Evolutionary conservation across 2,888 invertebrate species (phyloP), one percentile per base, ranked within the genome.

Genomic region (Sipha maydis): DNA sequence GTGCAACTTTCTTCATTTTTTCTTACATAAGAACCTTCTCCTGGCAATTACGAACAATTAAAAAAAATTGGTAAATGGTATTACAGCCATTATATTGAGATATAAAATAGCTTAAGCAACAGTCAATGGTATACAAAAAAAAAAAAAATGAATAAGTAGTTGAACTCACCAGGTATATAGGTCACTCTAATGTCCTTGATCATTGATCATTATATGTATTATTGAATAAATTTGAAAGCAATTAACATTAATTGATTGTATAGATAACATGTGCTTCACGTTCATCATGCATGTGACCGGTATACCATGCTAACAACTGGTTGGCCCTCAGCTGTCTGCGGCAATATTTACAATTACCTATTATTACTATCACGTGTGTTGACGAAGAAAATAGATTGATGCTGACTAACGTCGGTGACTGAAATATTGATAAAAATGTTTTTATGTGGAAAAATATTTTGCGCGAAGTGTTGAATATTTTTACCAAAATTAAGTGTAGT

Each of bases 191-290:
- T 84, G 76, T 41, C 75, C 83, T 34, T 9, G 41, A 11, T 41
- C 41, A 7, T 76, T 61, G 84, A 84, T 76, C 17, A 67, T 14
- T 41, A 17, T 67, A 41, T 31, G 31, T 77, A 85, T 85, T 76
- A 85, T 85, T 77, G 41, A 85, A 85, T 85, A 77, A 41, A 85
- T 76, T 85, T 67, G 67, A 77, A 41, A 85, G 28, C 38, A 9
- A 48, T 85, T 85, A 25, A 31, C 61, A 41, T 76, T 71, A 28
- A 76, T 76, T 41, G 38, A 31, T 73, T 25, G 8, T 41, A 25
- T 67, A 7, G 38, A 28, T 84, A 28, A n/a, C 75, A 56, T 84
- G 83, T 54, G 54, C 25, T 34, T 19, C 54, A 17, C 4, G 31
- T 61, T 75, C 19, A 75, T 28, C n/a, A n/a, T 76, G 25, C 14